phyloP scores from a whole-genome alignment of 2,888 invertebrate genomes.

The Acronicta psi region DNA sequence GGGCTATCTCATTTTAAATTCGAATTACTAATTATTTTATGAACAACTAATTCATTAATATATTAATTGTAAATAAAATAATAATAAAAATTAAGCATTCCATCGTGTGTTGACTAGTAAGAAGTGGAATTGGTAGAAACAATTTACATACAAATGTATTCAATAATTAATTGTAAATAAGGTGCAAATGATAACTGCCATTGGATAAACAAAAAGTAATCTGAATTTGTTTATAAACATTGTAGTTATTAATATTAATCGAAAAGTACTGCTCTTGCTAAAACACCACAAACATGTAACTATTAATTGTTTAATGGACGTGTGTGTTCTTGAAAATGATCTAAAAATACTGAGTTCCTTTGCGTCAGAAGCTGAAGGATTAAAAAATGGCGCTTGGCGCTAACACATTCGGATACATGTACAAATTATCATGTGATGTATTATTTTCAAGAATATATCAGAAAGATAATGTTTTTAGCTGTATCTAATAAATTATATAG shows the following conservation, averaged over 20 bases:
- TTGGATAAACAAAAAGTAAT: conserved; percentile 58
- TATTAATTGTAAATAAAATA: conserved; percentile 65
- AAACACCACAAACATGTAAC: conserved; percentile 71
- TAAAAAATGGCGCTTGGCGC: conserved; percentile 14
- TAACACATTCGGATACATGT: conserved; percentile 1
- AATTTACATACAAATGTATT: conserved; percentile 59
- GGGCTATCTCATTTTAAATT: conserved; percentile 57
- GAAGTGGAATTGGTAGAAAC: conserved; percentile 71
- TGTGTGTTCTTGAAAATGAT: conserved; percentile 44
- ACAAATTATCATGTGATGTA: conserved; percentile 3
- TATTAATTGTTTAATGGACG: conserved; percentile 42
- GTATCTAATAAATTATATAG: conserved; percentile 67
- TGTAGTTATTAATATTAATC: conserved; percentile 59
- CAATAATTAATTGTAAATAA: conserved; percentile 70
- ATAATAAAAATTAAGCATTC: conserved; percentile 76
- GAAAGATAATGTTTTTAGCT: conserved; percentile 66
- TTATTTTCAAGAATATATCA: conserved; percentile 62
- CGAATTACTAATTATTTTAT: conserved; percentile 50
- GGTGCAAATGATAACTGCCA: conserved; percentile 74
- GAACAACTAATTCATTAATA: conserved; percentile 51
- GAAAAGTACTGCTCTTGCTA: conserved; percentile 69
- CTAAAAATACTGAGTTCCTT: not conserved
- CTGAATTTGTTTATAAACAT: conserved; percentile 49
- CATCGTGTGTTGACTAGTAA: conserved; percentile 71
- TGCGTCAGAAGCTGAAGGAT: not conserved